A percentile compares a stretch with the other conserved stretches of the same genome.
Conservation (phyloP, 2,888 invertebrate genomes). For the Allygus modestus region DNA sequence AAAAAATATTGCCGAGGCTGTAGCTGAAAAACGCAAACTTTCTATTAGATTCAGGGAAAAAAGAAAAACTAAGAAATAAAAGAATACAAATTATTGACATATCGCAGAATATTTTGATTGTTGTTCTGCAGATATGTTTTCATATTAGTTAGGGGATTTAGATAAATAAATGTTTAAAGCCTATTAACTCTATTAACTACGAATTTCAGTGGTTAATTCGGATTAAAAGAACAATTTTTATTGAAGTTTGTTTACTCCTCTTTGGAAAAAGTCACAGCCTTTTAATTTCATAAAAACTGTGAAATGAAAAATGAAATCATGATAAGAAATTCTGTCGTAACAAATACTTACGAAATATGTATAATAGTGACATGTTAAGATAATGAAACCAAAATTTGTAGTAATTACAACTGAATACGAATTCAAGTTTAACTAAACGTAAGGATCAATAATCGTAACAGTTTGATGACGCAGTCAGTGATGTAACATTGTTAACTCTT, state of each 20-base stretch:
- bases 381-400: background rate
- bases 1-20: constrained; percentile 23
- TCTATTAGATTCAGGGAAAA: constrained; percentile 39
- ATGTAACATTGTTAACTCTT: constrained; percentile 36
- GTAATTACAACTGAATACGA: background rate
- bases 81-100: background rate
- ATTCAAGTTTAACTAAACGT: background rate
- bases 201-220: background rate
- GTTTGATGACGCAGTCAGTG: background rate
- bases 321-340: background rate
- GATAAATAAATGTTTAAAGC: background rate
- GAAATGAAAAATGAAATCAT: constrained; percentile 25
- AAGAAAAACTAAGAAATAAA: constrained; percentile 2
- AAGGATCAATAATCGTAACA: background rate
- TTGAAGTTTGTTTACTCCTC: constrained; percentile 18
- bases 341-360: constrained; percentile 15
- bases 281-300: background rate
- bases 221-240: background rate
- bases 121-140: background rate
- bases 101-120: background rate
- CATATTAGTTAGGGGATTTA: background rate
- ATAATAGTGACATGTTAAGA: background rate
- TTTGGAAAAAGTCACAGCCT: constrained; percentile 49
- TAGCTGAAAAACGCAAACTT: constrained; percentile 7
- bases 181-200: background rate